Evolutionary conservation across 2,888 invertebrate species (phyloP), one percentile per base, ranked within the genome.

Genomic region (Oeneis ivallda): DNA sequence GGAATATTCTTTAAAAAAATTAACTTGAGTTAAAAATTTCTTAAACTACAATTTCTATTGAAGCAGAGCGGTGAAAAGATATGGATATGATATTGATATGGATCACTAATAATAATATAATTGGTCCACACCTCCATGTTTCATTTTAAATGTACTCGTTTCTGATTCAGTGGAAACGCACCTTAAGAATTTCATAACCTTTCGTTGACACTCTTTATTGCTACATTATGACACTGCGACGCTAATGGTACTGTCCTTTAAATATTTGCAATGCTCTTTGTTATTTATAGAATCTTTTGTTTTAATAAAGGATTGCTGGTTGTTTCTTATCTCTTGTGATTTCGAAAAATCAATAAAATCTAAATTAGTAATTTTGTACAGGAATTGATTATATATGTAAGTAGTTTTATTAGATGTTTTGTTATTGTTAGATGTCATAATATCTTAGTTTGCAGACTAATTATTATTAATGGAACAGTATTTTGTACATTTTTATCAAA

Each of bases 161-260:
- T 47, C 17, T 3, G 17, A 1, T 17, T 47, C 47, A 47, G 47
- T 47, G 15, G 3, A 17, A 15, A 47, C 47, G 47, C 9, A 17
- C 3, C 47, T 9, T 56, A 49, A 47, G 50, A 41, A 15, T 57
- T 39, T 13, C 59, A 60, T 49, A 50, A 57, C 49, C 47, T 57
- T 50, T 47, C 43, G 43, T 15, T 43, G 57, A 39, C 45, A 49
- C 56, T 37, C 37, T 37, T 63, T 63, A 49, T 56, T 49, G 57
- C 62, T 50, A 41, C 47, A 63, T 56, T 63, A 57, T 57, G 49
- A 57, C 47, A 17, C 10, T 10, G 34, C 19, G 10, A 7, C 7
- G 26, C 37, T 57, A n/a, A 45, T 57, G 56, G 59, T 26, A 15
- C 19, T 39, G 41, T 64, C 32, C 41, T 56, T 56, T 19, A 56